phyloP scores from a whole-genome alignment of 1,140 invertebrate species.

The Leptinotarsa undecemlineata region DNA sequence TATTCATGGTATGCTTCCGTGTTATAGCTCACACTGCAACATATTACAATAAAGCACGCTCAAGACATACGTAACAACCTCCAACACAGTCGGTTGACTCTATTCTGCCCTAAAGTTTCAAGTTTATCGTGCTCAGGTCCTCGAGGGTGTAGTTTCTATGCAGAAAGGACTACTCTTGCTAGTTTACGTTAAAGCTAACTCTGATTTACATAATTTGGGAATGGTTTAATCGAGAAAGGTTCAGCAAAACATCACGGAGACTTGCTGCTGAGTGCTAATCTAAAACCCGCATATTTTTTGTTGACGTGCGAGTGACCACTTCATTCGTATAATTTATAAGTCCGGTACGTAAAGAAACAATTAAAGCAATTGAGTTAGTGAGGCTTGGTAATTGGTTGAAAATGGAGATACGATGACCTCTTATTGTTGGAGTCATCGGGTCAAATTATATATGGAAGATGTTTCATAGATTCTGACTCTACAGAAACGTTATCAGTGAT shows the following conservation, averaged over 20 bases:
- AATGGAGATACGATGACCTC: slow-evolving; percentile 1
- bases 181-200: slow-evolving; percentile 10
- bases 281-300: background rate
- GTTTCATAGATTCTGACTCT: too few relatives aligned
- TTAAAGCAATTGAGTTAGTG: background rate
- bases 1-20: too few relatives aligned
- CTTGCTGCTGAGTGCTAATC: background rate
- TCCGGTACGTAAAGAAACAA: background rate
- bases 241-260: background rate
- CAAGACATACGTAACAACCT: slow-evolving; percentile 9
- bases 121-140: slow-evolving; percentile 31
- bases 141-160: slow-evolving; percentile 27
- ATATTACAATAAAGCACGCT: slow-evolving; percentile 2
- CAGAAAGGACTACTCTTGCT: slow-evolving; percentile 29
- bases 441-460: too few relatives aligned
- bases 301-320: background rate
- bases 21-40: background rate
- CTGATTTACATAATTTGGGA: slow-evolving; percentile 32
- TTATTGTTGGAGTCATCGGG: background rate
- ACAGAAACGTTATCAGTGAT: too few relatives aligned
- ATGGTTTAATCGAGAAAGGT: background rate
- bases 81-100: slow-evolving; percentile 23
- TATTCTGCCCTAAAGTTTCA: slow-evolving; percentile 31
- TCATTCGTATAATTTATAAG: background rate
- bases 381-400: background rate